Base-by-base conservation (phyloP, 2,888 invertebrate species). In the Meta bourneti region DNA sequence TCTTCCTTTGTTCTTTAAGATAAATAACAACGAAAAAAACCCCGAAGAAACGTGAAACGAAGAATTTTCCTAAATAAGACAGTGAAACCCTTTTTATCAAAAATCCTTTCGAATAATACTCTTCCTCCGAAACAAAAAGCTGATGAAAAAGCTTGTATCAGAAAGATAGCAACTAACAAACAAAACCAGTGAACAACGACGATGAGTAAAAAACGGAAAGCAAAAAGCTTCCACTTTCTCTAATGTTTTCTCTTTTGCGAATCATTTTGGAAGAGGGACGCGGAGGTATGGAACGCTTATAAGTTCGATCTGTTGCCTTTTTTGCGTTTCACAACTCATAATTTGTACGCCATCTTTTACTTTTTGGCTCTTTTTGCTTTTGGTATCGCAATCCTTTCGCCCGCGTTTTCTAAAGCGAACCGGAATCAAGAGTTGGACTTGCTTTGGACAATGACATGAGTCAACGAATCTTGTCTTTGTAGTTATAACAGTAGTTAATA, bases 221-320 rank as follows among this genome's bases (percentile, higher is more conserved):
- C 34, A 72, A 83, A 9, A 74, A 54, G 74, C 54, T 72, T 74
- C 83, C 54, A 83, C 83, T 83, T 83, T 83, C 83, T 83, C 72
- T 83, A 83, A 83, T 83, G 85, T 77, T 61, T 52, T 74, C 74
- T 83, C 49, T 52, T 48, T 77, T 77, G 49, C 69, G 72, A 83
- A 72, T 54, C 83, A 83, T 85, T 85, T 77, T 85, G 49, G 75
- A 54, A 61, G 54, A 74, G 48, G 20, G 69, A 85, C 54, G 70
- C 16, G 51, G 85, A 69, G 74, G 85, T 74, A 48, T 54, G 77
- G 77, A 85, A 77, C 85, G 85, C 48, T 85, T 85, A 85, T 85
- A 85, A 85, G 61, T 85, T 85, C 85, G 75, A 85, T 85, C 85
- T 85, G 85, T 85, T 85, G 77, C 75, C 77, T 51, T 85, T 85